A percentile compares a stretch with the other conserved stretches of the same genome.
Evolutionary conservation across 2,888 invertebrate species (phyloP).

Genomic region (Capitulum mitella): DNA sequence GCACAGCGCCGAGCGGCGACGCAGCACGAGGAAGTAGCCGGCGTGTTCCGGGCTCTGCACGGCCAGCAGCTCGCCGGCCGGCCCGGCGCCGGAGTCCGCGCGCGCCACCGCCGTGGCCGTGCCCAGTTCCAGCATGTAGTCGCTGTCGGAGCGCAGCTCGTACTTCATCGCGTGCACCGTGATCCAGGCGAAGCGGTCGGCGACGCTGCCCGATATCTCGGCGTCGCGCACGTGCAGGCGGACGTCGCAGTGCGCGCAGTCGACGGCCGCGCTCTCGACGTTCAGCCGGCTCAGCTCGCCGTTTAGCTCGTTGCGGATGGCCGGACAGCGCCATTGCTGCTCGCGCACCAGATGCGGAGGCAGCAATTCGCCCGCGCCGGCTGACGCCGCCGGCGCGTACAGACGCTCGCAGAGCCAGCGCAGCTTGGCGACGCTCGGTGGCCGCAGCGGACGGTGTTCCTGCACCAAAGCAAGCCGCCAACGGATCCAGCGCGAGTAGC

Average conservation of each 20-base stretch:
- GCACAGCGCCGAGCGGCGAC: background rate
- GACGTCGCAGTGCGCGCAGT: background rate
- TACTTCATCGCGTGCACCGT: background rate
- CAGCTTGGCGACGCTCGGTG: no score
- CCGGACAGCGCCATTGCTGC: background rate
- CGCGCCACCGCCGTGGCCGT: background rate
- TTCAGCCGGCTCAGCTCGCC: background rate
- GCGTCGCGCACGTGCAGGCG: background rate
- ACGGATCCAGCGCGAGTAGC: no score
- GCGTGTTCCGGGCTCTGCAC: background rate
- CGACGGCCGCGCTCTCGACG: background rate
- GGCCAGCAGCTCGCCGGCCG: background rate
- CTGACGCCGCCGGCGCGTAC: no score
- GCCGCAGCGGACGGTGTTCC: no score
- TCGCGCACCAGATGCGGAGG: no score
- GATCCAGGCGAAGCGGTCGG: background rate
- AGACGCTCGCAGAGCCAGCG: no score
- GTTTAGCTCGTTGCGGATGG: background rate
- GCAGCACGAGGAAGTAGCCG: background rate
- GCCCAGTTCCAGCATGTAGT: background rate
- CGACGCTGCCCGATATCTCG: background rate
- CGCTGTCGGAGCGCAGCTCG: background rate
- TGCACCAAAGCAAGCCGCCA: no score
- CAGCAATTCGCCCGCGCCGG: no score
- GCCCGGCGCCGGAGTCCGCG: background rate